phyloP scores from a whole-genome alignment of 2,113 vertebrate species.

The Istiophorus platypterus region DNA sequence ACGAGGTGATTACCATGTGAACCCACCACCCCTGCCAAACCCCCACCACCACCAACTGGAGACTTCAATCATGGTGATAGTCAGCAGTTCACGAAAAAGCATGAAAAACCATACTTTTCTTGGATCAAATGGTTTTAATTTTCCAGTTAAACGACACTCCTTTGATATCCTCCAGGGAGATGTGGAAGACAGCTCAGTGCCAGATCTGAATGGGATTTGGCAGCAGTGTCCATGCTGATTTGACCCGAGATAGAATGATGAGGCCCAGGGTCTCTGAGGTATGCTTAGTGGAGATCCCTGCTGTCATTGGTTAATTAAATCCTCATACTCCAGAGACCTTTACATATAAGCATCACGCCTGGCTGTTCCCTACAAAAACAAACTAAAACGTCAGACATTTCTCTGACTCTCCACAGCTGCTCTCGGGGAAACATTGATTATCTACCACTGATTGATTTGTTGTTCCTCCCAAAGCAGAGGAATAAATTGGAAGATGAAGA shows the following conservation, averaged over 20 bases:
- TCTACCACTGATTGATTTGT: slow-evolving; percentile 63
- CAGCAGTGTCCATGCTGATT: slow-evolving; percentile 56
- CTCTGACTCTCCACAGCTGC: slow-evolving; percentile 58
- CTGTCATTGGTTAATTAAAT: slow-evolving; percentile 74
- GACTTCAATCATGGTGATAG: background rate
- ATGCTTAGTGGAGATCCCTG: slow-evolving; percentile 64
- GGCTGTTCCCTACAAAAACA: slow-evolving; percentile 68
- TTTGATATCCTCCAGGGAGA: slow-evolving; percentile 19
- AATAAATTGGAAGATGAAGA: slow-evolving; percentile 41
- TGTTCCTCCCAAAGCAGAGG: slow-evolving; percentile 42
- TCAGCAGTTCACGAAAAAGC: background rate
- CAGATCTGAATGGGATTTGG: slow-evolving; percentile 43
- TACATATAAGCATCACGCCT: slow-evolving; percentile 68
- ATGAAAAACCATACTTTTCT: background rate
- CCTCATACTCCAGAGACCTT: slow-evolving; percentile 63
- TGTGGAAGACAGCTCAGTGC: slow-evolving; percentile 26
- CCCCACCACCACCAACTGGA: background rate
- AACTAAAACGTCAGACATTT: slow-evolving; percentile 55
- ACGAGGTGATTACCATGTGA: background rate
- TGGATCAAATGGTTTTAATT: slow-evolving; percentile 8
- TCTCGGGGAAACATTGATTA: slow-evolving; percentile 54
- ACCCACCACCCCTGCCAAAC: background rate
- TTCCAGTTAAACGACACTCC: slow-evolving; percentile 1
- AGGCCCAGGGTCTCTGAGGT: slow-evolving; percentile 56
- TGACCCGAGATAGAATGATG: slow-evolving; percentile 61